These are phyloP conservation scores for Cosmia pyralina DNA, from an alignment of 2,888 invertebrate genomes.

Conservation along the genomic window DNA sequence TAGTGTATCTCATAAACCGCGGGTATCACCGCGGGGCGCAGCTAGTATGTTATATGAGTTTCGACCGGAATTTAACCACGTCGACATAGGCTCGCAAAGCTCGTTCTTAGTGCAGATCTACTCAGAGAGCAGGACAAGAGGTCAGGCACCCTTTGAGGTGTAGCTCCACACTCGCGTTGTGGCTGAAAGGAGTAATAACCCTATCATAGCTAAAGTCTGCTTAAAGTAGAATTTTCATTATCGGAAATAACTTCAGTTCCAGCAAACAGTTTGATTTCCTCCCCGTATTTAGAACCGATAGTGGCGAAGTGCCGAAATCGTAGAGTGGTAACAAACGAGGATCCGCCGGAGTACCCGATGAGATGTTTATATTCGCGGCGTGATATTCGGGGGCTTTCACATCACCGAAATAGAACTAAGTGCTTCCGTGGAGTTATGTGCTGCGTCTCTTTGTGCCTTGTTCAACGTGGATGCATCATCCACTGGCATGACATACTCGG, in stretches of 20 bases:
- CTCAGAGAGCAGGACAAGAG: neutral
- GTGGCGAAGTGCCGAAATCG: constrained; percentile 53
- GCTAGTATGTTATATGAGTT: neutral
- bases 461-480: constrained; percentile 56
- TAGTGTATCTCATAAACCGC: no score
- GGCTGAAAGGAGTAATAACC: neutral
- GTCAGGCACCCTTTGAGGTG: neutral
- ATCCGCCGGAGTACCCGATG: constrained; percentile 64
- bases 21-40: no score
- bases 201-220: neutral
- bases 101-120: no score
- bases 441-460: constrained; percentile 67
- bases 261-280: constrained; percentile 21
- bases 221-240: neutral
- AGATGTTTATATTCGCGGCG: constrained; percentile 73
- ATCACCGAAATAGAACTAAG: constrained; percentile 83
- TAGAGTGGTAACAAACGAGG: constrained; percentile 55
- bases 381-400: constrained; percentile 69
- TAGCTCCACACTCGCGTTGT: neutral
- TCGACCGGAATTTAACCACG: neutral
- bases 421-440: constrained; percentile 81
- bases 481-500: constrained; percentile 18
- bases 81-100: no score
- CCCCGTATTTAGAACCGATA: constrained; percentile 30
- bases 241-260: constrained; percentile 11